Evolutionary conservation across 1,140 invertebrate genomes (phyloP), one percentile per base, ranked within the genome.

Genomic region (Babylonia areolata): DNA sequence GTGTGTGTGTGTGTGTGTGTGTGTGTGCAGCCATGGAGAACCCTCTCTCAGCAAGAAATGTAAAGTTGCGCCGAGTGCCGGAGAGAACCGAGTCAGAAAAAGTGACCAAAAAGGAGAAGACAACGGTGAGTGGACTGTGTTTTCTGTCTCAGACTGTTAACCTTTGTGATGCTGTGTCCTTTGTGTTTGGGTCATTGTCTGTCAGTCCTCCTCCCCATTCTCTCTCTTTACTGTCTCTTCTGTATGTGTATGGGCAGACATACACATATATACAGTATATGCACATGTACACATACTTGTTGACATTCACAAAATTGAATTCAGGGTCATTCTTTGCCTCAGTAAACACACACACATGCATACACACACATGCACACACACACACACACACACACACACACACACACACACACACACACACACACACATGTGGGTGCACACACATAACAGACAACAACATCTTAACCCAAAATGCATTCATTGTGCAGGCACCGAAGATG

Each of bases 51-150:
- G 90, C 90, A 31, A 85, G 89, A 58, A 64, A 77, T 6, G 78
- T 88, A 1, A 87, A 87, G 54, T 77, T 89, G 28, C 83, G 89
- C 51, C 82, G 86, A 84, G 80, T 82, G 31, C 85, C 86, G 35
- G 84, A 86, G 69, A 84, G 88, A 75, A n/a, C 71, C n/a, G 87
- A 84, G 80, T 91, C 91, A 40, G 87, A 90, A 20, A 86, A 69
- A 54, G 78, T 90, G n/a, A 91, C 90, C 37, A 89, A 86, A 35
- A 69, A 89, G 33, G 91, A 91, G 42, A 91, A 87, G 73, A 84
- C 33, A 71, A 79, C 83, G 46, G 89, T 90, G 79, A 77, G 80
- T 86, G 33, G 58, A 46, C 33, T 51, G 17, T 64, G 2, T 58
- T 31, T 71, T 33, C 39, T 39, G n/a, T n/a, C n/a, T n/a, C n/a